These are phyloP conservation scores for Aphaenogaster floridana DNA, from an alignment of 1,140 invertebrate genomes.

Conservation along the genomic window DNA sequence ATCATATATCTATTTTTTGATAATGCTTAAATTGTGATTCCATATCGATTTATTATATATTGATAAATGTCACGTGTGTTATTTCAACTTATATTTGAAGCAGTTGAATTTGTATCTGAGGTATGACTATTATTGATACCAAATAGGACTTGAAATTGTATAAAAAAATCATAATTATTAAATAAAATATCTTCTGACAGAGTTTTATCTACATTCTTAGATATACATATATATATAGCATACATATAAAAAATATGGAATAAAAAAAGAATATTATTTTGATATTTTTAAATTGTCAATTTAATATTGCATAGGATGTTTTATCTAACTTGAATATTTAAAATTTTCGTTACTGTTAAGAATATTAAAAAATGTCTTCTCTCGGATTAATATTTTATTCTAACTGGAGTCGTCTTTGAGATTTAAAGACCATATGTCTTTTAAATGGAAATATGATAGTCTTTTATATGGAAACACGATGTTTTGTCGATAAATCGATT, in stretches of 20 bases:
- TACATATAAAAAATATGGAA: not conserved
- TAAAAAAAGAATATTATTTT: constrained; percentile 17
- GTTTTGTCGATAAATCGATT: too few relatives aligned
- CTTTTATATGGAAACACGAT: too few relatives aligned
- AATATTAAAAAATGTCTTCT: not conserved
- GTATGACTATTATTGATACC: constrained; percentile 9
- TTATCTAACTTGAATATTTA: not conserved
- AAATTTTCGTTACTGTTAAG: not conserved
- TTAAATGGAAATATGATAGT: too few relatives aligned
- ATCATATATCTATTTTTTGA: constrained; percentile 50
- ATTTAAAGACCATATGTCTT: too few relatives aligned
- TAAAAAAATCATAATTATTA: constrained; percentile 15
- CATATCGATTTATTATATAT: constrained; percentile 8
- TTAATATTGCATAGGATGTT: not conserved
- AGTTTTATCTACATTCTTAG: constrained; percentile 2
- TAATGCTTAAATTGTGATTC: constrained; percentile 2
- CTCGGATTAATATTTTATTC: too few relatives aligned
- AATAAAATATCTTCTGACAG: constrained; percentile 30
- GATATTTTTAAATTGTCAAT: not conserved
- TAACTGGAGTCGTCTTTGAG: too few relatives aligned
- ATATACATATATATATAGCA: not conserved
- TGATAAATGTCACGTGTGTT: not conserved
- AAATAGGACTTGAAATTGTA: constrained; percentile 14
- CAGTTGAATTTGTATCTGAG: not conserved
- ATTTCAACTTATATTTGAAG: not conserved